phyloP scores from a whole-genome alignment of 2,113 vertebrate genomes.

The Ramphastos sulfuratus region DNA sequence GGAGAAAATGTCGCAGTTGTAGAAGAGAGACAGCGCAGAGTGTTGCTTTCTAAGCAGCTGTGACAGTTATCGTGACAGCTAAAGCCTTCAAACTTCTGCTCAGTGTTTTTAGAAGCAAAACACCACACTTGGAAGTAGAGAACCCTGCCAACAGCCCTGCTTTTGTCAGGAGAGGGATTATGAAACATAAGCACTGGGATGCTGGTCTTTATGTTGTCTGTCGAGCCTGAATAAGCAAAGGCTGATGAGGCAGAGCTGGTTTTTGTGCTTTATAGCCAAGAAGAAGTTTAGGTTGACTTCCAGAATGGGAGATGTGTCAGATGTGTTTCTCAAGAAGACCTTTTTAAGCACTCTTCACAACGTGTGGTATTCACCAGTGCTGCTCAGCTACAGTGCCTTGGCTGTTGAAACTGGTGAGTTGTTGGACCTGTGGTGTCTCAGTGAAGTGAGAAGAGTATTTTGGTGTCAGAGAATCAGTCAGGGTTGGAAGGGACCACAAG shows the following conservation, averaged over 20 bases:
- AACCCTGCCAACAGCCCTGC: background rate
- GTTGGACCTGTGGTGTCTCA: background rate
- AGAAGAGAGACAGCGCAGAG: background rate
- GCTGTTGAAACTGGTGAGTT: background rate
- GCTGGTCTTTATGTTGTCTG: slow-evolving; percentile 26
- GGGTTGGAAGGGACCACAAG: too few relatives aligned
- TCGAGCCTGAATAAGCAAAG: slow-evolving; percentile 4
- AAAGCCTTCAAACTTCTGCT: slow-evolving; percentile 11
- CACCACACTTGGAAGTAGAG: background rate
- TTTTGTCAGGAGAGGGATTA: slow-evolving; percentile 21
- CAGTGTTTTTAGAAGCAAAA: slow-evolving; percentile 23
- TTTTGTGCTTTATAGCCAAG: background rate
- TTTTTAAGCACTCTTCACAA: background rate
- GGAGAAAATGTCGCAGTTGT: background rate
- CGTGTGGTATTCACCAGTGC: background rate
- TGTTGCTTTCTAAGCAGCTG: background rate
- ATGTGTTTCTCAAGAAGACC: background rate
- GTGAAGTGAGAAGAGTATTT: background rate
- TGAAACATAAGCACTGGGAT: background rate
- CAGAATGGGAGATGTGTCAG: background rate
- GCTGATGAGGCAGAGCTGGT: background rate
- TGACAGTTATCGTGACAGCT: background rate
- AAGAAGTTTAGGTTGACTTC: background rate
- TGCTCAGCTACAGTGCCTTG: background rate
- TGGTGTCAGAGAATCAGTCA: background rate